Evolutionary conservation across 2,888 invertebrate genomes (phyloP), one percentile per base, ranked within the genome.

Genomic region (Limnephilus lunatus): DNA sequence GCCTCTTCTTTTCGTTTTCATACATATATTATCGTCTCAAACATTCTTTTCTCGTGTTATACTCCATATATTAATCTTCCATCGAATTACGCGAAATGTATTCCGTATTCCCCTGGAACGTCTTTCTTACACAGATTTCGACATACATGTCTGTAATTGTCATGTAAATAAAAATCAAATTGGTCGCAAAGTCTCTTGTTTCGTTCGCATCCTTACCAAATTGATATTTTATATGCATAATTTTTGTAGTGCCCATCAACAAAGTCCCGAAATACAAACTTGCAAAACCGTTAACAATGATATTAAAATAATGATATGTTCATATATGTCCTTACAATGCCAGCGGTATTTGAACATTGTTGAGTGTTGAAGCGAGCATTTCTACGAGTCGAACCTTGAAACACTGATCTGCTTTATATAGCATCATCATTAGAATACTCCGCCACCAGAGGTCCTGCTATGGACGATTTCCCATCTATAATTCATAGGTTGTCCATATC

Each of bases 341-440:
- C 68, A 68, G 68, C 25, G 68, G 68, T 25, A 68, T 68, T n/a
- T 9, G 68, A 68, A 68, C 68, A 68, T 5, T 68, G 25, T 19
- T 68, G 44, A 44, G 44, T 7, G 11, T 12, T 44, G 9, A 68
- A 9, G 25, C 68, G 68, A 68, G 7, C 68, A 68, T 68, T 68
- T 68, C 68, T n/a, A 68, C 25, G 53, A 30, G 15, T n/a, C 15
- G 14, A 88, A 88, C 91, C 91, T 91, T 88, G 91, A 82, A 91
- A 91, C 88, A 91, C 91, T 91, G 88, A 91, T 82, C 91, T 88
- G 87, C 88, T 88, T 53, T 82, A 88, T 81, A 35, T 53, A 87
- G 32, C 48, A 25, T 48, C 53, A 88, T 30, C 82, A 88, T 91
- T 81, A 87, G 88, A 68, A 90, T 81, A 53, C 53, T 48, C 83